Evolutionary conservation across 2,888 invertebrate genomes (phyloP).

Genomic region (Mythimna albipuncta): DNA sequence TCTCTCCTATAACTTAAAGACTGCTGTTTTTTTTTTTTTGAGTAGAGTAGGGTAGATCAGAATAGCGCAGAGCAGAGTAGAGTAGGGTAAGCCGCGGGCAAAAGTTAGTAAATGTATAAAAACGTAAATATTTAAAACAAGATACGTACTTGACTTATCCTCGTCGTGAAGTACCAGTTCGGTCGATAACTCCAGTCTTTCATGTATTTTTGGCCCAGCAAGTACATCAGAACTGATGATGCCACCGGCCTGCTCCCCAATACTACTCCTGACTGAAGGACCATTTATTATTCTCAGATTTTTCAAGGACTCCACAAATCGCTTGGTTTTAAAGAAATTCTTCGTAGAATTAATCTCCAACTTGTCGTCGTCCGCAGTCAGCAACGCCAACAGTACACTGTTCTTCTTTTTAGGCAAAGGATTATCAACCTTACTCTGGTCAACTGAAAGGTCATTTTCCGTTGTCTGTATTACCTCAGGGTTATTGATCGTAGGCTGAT

Average conservation of each 20-base stretch:
- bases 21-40: too few relatives aligned
- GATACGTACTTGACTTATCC: slow-evolving; percentile 16
- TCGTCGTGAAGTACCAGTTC: not conserved
- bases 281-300: too few relatives aligned
- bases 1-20: too few relatives aligned
- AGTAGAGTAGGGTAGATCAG: too few relatives aligned
- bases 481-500: not conserved
- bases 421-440: too few relatives aligned
- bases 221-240: too few relatives aligned
- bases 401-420: too few relatives aligned
- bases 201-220: too few relatives aligned
- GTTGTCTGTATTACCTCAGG: not conserved
- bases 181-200: not conserved
- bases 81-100: too few relatives aligned
- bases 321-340: not conserved
- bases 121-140: not conserved
- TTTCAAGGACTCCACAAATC: not conserved
- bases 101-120: too few relatives aligned
- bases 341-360: not conserved
- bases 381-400: not conserved
- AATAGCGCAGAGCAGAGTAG: too few relatives aligned
- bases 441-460: not conserved
- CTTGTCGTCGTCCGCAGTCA: too few relatives aligned
- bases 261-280: not conserved
- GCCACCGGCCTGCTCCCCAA: not conserved